Base-by-base conservation (phyloP, 2,113 vertebrate genomes). In the Chloropsis hardwickii region DNA sequence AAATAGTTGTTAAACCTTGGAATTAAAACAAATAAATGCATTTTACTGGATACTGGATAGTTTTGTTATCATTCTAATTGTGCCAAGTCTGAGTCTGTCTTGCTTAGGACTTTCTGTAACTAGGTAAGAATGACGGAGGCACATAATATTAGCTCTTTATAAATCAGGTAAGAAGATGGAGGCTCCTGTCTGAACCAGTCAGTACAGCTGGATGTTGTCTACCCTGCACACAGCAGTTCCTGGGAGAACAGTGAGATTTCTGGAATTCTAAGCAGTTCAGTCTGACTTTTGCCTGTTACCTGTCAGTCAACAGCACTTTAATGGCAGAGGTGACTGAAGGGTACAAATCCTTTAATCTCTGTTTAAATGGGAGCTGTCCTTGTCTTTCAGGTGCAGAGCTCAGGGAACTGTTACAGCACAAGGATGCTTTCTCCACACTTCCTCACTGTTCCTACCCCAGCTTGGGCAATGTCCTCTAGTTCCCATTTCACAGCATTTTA, bases 21-120 rank as follows among this genome's bases (percentile, higher is more conserved):
- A 78, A 95, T 81, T 91, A 82, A 95, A 96, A 92, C n/a, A 78
- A 94, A 97, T 97, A 96, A 96, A 97, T 72, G 31, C 71, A 77
- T 92, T 96, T 93, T 91, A 78, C 86, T 61, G 71, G 65, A 37
- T 56, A 22, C 4, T 21, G 47, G 48, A 31, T 22, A 9, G 15
- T 72, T 90, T 9, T 61, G 79, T 88, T 76, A 33, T 94, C 47
- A 48, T 88, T 96, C 12, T 44, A 3, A 21, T 37, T 0, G 1
- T n/a, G 47, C 60, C 40, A 77, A 21, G 33, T 31, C 27, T 47
- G 0, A 31, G 22, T n/a, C 22, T 33, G 37, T 54, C 33, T 51
- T 28, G 23, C 24, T 67, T 54, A 42, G 31, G 40, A 16, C 11
- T 44, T 77, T 19, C 28, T 39, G 11, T 47, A 74, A 39, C 13